These are phyloP conservation scores for Neodiprion virginianus DNA, from an alignment of 1,140 invertebrate genomes.

Conservation along the genomic window DNA sequence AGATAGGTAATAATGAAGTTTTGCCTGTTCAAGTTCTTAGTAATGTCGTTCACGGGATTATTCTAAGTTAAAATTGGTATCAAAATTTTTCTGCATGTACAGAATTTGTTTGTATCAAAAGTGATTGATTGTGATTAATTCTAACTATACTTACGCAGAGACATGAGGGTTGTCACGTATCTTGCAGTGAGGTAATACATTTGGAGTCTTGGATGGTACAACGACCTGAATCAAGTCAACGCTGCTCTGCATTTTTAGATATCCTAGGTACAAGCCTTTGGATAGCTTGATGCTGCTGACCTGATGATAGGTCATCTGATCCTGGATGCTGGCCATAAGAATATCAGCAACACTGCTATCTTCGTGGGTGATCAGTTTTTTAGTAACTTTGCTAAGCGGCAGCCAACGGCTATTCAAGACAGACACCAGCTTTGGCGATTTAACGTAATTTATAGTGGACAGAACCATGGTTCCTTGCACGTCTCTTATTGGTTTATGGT, in stretches of 20 bases:
- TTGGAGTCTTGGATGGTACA: slow-evolving; percentile 88
- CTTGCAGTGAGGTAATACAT: slow-evolving; percentile 91
- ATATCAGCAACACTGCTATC: slow-evolving; percentile 82
- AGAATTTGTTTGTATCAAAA: not conserved
- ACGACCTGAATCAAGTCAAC: slow-evolving; percentile 94
- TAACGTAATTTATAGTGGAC: slow-evolving; percentile 83
- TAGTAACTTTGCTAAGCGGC: slow-evolving; percentile 78
- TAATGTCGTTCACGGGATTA: too few relatives aligned
- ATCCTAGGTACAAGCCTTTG: slow-evolving; percentile 91
- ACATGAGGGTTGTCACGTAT: slow-evolving; percentile 95
- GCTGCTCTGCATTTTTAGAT: slow-evolving; percentile 94
- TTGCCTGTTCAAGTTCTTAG: too few relatives aligned
- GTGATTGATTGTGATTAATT: slow-evolving; percentile 6
- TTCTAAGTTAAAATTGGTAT: slow-evolving; percentile 17
- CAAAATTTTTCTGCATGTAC: slow-evolving; percentile 5
- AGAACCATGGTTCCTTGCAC: slow-evolving; percentile 89
- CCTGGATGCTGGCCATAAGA: slow-evolving; percentile 83
- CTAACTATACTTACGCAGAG: slow-evolving; percentile 76
- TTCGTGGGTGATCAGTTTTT: slow-evolving; percentile 67
- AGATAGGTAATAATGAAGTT: too few relatives aligned
- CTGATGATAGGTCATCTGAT: slow-evolving; percentile 93
- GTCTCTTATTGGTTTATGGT: slow-evolving; percentile 88
- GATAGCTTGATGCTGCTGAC: slow-evolving; percentile 80
- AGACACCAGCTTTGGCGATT: slow-evolving; percentile 83
- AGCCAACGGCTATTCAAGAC: slow-evolving; percentile 90